These are phyloP conservation scores for Goniozus legneri DNA, from an alignment of 1,140 invertebrate genomes.

Conservation along the genomic window DNA sequence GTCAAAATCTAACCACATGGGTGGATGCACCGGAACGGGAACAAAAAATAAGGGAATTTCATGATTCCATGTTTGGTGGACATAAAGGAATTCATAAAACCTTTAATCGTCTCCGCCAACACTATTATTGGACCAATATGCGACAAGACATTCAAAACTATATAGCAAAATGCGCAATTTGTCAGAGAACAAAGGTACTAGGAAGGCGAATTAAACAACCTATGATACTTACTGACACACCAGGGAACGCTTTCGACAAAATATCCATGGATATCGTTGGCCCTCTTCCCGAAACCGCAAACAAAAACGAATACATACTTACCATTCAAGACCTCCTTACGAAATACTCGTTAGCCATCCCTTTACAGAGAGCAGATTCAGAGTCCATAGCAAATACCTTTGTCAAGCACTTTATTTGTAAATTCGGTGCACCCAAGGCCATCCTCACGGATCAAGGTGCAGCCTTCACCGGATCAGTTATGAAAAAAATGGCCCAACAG, in stretches of 20 bases:
- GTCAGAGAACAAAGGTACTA: not conserved
- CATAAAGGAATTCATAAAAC: not conserved
- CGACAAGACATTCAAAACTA: not conserved
- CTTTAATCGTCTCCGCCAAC: not conserved
- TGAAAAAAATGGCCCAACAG: not conserved
- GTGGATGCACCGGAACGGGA: not conserved
- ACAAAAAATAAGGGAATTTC: not conserved
- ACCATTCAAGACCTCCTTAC: slow-evolving; percentile 23
- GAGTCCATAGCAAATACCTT: slow-evolving; percentile 12
- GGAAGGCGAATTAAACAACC: slow-evolving; percentile 6
- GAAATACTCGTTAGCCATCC: slow-evolving; percentile 10
- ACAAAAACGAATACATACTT: slow-evolving; percentile 6
- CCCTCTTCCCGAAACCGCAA: not conserved
- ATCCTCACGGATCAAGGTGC: not conserved
- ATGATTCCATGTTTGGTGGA: not conserved
- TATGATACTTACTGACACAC: slow-evolving; percentile 9
- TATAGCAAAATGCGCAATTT: not conserved
- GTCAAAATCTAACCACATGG: not conserved
- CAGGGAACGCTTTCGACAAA: slow-evolving; percentile 5
- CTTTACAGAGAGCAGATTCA: not conserved
- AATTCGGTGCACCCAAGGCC: not conserved
- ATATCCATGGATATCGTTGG: slow-evolving; percentile 14
- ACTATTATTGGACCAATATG: not conserved
- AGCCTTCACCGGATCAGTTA: not conserved
- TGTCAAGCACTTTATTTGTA: slow-evolving; percentile 13